These are phyloP conservation scores for Boleophthalmus pectinirostris DNA, from an alignment of 2,113 vertebrate species.

Conservation along the genomic window DNA sequence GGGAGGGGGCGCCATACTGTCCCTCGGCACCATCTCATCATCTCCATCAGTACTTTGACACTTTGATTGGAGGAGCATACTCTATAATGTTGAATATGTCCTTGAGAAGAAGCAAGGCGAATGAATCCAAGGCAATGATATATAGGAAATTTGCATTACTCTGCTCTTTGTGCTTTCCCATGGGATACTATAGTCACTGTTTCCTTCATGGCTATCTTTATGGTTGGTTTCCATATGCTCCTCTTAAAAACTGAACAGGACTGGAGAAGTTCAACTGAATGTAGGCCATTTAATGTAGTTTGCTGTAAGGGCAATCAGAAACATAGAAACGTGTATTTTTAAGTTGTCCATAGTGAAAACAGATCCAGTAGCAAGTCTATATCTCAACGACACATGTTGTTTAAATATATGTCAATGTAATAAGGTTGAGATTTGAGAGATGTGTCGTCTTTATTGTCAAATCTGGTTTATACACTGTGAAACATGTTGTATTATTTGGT, in stretches of 20 bases:
- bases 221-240: slow-evolving; percentile 38
- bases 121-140: neutral
- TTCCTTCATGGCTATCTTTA: slow-evolving; percentile 14
- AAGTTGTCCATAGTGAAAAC: too few species aligned
- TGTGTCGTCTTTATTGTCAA: too few species aligned
- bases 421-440: too few species aligned
- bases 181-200: neutral
- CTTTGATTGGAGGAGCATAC: slow-evolving; percentile 27
- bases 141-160: slow-evolving; percentile 1
- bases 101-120: slow-evolving; percentile 26
- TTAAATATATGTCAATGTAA: too few species aligned
- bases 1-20: slow-evolving; percentile 1
- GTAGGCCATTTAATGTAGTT: slow-evolving; percentile 3
- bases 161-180: slow-evolving; percentile 8
- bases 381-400: too few species aligned
- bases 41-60: slow-evolving; percentile 37
- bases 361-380: too few species aligned
- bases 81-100: slow-evolving; percentile 24
- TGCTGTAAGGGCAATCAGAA: neutral
- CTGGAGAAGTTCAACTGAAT: neutral
- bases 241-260: slow-evolving; percentile 26
- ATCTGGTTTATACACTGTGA: too few species aligned
- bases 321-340: neutral
- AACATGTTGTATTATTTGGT: neutral
- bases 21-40: slow-evolving; percentile 13